Base-by-base conservation (phyloP, 2,797 vertebrate species). In the Pseudomugil tenellus region DNA sequence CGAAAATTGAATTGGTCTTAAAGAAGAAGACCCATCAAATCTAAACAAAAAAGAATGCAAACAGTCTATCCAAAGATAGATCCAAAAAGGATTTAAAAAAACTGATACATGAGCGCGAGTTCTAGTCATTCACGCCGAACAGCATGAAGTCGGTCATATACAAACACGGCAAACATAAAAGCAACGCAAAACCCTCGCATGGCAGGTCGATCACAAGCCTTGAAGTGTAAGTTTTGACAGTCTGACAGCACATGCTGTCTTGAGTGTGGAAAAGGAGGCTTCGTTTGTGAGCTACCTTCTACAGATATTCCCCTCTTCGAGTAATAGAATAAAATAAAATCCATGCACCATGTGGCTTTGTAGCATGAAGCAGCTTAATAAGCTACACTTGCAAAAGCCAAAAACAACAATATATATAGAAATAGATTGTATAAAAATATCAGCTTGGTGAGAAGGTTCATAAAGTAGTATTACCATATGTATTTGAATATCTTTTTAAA, bases 191-290 rank as follows among this genome's bases (percentile, higher is more conserved):
- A 65, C 59, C 32, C 63, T 86, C 74, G 72, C 69, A 65, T 12
- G 10, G 67, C 13, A 60, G 72, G 64, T 39, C 46, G 46, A 76
- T 79, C 79, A 39, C 64, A 60, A 34, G 39, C 51, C 63, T 81
- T 79, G 49, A 84, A 73, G 85, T 68, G 51, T 3, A 68, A 17
- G 57, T 80, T 85, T 77, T 83, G 88, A 90, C 85, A 87, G 84
- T 84, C 84, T 91, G 88, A 88, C 87, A 87, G 80, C 60, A 26
- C 63, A 6, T 21, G 66, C 58, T 43, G 70, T 69, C 69, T 84
- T 85, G 70, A 57, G 71, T 70, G 69, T 16, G 46, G 64, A 59
- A 35, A 53, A 48, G 25, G 72, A 79, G 61, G 66, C 71, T 84
- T 54, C 77, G 76, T 73, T 69, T 80, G 70, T 58, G 63, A 77